phyloP scores from a whole-genome alignment of 2,113 vertebrate genomes.

The Psophia crepitans region DNA sequence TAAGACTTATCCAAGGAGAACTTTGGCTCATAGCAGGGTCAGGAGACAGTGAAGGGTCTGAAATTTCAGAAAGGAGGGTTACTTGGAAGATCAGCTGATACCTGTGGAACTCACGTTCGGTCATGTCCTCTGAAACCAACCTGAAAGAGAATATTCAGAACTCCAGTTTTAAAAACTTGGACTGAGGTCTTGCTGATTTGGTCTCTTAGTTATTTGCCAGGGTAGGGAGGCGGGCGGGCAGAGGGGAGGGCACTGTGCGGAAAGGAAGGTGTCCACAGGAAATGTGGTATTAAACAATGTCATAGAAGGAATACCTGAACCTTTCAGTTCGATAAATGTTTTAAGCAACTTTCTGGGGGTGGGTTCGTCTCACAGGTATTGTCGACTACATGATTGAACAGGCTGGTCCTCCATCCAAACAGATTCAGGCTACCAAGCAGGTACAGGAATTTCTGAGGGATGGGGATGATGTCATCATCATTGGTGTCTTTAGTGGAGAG shows the following conservation, averaged over 20 bases:
- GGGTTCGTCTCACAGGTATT: constrained; percentile 78
- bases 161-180: not conserved
- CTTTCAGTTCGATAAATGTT: not conserved
- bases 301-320: not conserved
- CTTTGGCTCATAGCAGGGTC: not conserved
- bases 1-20: not conserved
- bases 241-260: not conserved
- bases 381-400: constrained; percentile 92
- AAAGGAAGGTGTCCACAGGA: not conserved
- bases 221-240: no score
- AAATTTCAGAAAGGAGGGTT: not conserved
- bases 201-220: not conserved
- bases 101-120: not conserved
- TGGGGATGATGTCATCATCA: constrained; percentile 87
- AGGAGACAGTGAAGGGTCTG: not conserved
- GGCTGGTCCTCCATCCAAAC: constrained; percentile 91
- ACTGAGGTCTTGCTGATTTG: not conserved
- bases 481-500: constrained; percentile 85
- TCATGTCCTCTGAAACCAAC: not conserved
- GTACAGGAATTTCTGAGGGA: constrained; percentile 91
- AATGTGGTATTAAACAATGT: not conserved
- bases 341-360: not conserved
- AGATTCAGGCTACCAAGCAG: constrained; percentile 85
- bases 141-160: not conserved
- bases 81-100: not conserved